phyloP scores from a whole-genome alignment of 1,140 invertebrate species.

The Ditylenchus dipsaci region DNA sequence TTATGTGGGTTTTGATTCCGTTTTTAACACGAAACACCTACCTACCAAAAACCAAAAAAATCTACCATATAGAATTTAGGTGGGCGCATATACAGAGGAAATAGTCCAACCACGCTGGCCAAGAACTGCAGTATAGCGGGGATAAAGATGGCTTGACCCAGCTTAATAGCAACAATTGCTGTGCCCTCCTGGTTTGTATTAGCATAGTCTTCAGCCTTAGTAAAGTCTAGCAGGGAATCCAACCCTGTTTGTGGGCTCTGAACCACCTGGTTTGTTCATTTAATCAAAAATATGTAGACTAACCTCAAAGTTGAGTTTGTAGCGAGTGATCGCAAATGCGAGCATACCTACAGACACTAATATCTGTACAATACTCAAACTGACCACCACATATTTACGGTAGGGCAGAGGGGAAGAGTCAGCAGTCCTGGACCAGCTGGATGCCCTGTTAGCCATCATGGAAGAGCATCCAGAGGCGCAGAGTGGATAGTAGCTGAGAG shows the following conservation, averaged over 20 bases:
- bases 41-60: neutral
- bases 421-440: neutral
- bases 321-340: constrained; percentile 10
- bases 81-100: constrained; percentile 5
- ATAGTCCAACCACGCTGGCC: neutral
- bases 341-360: constrained; percentile 5
- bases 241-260: constrained; percentile 1
- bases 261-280: neutral
- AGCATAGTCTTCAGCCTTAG: constrained; percentile 20
- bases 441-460: no score
- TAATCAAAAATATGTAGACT: neutral
- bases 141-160: constrained; percentile 5
- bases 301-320: constrained; percentile 7
- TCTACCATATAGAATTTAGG: constrained; percentile 8
- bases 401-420: neutral
- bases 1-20: no score
- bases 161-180: constrained; percentile 29
- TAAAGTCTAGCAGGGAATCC: constrained; percentile 16
- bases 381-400: constrained; percentile 11
- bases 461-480: no score
- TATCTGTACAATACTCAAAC: constrained; percentile 14
- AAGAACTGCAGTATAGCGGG: constrained; percentile 5
- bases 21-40: neutral
- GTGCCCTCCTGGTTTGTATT: constrained; percentile 18
- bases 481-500: no score